Base-by-base conservation (phyloP, 2,113 vertebrate species). In the Phrynosoma platyrhinos region DNA sequence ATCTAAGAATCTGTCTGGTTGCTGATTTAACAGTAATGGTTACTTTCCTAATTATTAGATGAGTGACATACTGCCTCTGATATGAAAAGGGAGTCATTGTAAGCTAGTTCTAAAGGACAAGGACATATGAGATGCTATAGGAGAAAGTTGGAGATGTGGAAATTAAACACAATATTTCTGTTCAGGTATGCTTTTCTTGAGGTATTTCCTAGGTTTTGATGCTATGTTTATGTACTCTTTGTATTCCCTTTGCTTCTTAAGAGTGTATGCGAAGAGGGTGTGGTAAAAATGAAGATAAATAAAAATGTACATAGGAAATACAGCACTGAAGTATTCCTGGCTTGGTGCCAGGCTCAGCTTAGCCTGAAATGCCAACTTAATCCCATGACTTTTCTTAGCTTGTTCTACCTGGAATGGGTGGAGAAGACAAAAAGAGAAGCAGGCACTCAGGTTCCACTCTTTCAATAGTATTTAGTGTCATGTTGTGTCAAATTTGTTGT, bases 331-430 rank as follows among this genome's bases (percentile, higher is more conserved):
- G 88, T 52, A 93, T 92, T 91, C 90, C 92, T 94, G 94, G 94
- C 91, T 89, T 90, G 89, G 55, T 92, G 93, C 7, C 71, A 79
- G 0, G 80, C 68, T 76, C 27, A 89, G 90, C 85, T 94, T 93
- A 93, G 80, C 91, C 90, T 84, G 78, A 90, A 92, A 84, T 27
- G 92, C 88, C 92, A 91, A 91, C 85, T 90, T 94, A 93, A 95
- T 93, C 92, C 93, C 0, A 87, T 0, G 85, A 88, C 64, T 84
- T 87, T 87, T 87, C 55, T 47, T 75, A 88, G 92, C 80, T 88
- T 47, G 89, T 69, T 83, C 90, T 89, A 87, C 93, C 90, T 90
- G 90, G 88, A 87, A 90, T 68, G 85, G 84, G 90, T 86, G 85
- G 78, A 82, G 72, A 36, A 55, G 25, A 75, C 74, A 66, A 77